Evolutionary conservation across 2,888 invertebrate genomes (phyloP), one percentile per base, ranked within the genome.

Genomic region (Diplolepis rosae): DNA sequence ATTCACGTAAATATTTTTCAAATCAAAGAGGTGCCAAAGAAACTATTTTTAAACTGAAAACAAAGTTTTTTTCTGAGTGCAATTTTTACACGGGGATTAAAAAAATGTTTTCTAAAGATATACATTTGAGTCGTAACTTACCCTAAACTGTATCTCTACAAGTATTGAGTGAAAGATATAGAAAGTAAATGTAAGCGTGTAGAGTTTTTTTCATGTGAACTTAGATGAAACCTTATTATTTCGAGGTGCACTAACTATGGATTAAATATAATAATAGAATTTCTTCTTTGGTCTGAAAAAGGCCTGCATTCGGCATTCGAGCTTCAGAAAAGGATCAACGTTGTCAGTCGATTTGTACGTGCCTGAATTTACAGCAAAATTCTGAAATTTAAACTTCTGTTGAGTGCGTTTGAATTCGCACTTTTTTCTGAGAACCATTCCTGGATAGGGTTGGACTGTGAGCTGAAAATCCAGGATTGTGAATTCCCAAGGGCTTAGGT

Each of bases 401-500:
- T 86, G 96, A 96, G 87, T 96, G 96, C 42, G 96, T 96, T 87
- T 96, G 96, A 88, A 97, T 96, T 75, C 96, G 92, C 72, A 96
- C 96, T 90, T 96, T 96, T 88, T 96, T 96, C 84, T 95, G 94
- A 84, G 96, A 96, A 0, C 95, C 96, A 82, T 96, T 96, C 69
- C 96, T 91, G 65, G 94, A 93, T 72, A 96, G 91, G 0, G 95
- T 93, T 0, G 96, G 96, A 15, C 96, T 96, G 78, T 94, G 94
- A 1, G 95, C 94, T 0, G 95, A 94, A 82, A 94, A 95, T 42
- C 94, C 94, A 0, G 96, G 96, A 90, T 96, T 96, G 81, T 95
- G 96, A 73, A 96, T 96, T 9, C 96, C 96, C 71, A 95, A 89
- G 0, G 94, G 93, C 77, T 94, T 92, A 0, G 95, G 94, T 84